phyloP scores from a whole-genome alignment of 2,888 invertebrate genomes.

The Caradrina kadenii region DNA sequence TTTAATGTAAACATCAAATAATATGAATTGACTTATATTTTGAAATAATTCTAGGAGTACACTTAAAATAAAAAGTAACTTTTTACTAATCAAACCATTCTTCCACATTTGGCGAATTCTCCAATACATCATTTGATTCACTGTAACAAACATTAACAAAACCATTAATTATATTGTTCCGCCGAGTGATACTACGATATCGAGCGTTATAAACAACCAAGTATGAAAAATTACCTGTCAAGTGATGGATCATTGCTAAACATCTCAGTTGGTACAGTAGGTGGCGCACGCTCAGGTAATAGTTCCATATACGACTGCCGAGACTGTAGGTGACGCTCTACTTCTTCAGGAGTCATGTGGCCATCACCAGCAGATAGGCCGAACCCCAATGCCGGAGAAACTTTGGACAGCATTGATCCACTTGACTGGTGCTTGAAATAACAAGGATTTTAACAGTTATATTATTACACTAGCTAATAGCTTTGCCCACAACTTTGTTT shows the following conservation, averaged over 20 bases:
- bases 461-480: neutral
- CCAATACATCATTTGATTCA: conserved; percentile 95
- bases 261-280: conserved; percentile 97
- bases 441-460: neutral
- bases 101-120: conserved; percentile 96
- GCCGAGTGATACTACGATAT: neutral
- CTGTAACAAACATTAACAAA: conserved; percentile 88
- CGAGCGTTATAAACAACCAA: neutral
- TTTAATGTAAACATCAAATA: conserved; percentile 28
- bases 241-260: conserved; percentile 98
- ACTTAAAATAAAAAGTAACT: conserved; percentile 45
- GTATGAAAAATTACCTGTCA: conserved; percentile 91
- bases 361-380: conserved; percentile 91
- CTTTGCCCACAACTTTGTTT: too few relatives aligned
- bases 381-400: conserved; percentile 88
- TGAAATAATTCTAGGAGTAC: conserved; percentile 34
- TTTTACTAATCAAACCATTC: conserved; percentile 92
- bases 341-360: conserved; percentile 97
- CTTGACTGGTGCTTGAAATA: conserved; percentile 88
- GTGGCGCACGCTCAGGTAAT: conserved; percentile 95
- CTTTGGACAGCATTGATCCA: conserved; percentile 86
- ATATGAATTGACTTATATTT: conserved; percentile 40
- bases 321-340: conserved; percentile 96
- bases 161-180: neutral
- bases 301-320: conserved; percentile 95